These are phyloP conservation scores for Paraplagusia blochii DNA, from an alignment of 2,113 vertebrate genomes.

Conservation along the genomic window DNA sequence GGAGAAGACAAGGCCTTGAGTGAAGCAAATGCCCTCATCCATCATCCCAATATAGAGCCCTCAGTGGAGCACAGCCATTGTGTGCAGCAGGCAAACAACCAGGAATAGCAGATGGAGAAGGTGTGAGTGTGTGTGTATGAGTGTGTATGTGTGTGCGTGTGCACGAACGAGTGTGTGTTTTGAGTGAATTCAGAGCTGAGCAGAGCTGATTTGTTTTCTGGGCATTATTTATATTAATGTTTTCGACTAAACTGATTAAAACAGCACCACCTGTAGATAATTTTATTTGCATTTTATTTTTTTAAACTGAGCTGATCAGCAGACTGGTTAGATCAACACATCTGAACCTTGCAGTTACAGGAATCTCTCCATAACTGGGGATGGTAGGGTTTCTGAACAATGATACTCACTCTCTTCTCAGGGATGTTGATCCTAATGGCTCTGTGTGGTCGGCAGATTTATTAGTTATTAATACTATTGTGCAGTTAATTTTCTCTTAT, in stretches of 20 bases:
- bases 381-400: too few relatives aligned
- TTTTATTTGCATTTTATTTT: slow-evolving; percentile 18
- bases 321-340: slow-evolving; percentile 20
- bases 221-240: slow-evolving; percentile 43
- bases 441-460: too few relatives aligned
- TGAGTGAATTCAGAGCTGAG: neutral
- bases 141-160: too few relatives aligned
- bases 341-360: slow-evolving; percentile 16
- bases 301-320: slow-evolving; percentile 36
- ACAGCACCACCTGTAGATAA: slow-evolving; percentile 42
- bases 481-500: too few relatives aligned
- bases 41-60: slow-evolving; percentile 67
- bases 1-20: slow-evolving; percentile 60
- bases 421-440: too few relatives aligned
- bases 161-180: neutral
- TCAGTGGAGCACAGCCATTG: slow-evolving; percentile 52
- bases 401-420: too few relatives aligned
- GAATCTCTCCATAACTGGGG: neutral
- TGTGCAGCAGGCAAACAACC: slow-evolving; percentile 63
- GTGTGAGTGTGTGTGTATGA: too few relatives aligned
- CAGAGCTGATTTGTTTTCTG: slow-evolving; percentile 44
- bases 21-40: slow-evolving; percentile 70
- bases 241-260: slow-evolving; percentile 45
- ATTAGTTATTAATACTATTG: too few relatives aligned
- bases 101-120: slow-evolving; percentile 66